Conservation (phyloP, 2,797 vertebrate species). For the Synaphobranchus kaupii region DNA sequence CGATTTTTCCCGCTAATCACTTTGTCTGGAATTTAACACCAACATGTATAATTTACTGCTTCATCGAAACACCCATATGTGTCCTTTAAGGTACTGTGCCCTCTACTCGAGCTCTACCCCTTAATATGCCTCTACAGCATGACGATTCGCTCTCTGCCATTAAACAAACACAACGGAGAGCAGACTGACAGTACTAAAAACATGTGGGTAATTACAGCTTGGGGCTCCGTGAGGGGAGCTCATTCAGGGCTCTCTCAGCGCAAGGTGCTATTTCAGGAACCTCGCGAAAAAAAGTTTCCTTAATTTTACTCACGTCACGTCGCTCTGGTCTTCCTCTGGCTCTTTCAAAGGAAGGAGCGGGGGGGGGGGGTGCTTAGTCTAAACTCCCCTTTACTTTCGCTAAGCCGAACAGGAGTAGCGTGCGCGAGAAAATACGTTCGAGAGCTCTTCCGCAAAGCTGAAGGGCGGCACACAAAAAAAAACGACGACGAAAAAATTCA, state of each 20-base stretch:
- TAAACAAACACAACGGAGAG: neutral
- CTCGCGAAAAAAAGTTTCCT: conserved; percentile 1
- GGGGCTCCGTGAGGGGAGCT: neutral
- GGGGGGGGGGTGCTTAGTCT: too few relatives aligned
- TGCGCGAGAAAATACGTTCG: neutral
- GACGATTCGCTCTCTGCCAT: neutral
- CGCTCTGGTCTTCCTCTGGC: neutral
- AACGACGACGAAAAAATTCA: neutral
- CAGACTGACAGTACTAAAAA: neutral
- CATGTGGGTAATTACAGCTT: neutral
- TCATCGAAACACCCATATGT: neutral
- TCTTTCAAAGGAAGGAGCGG: too few relatives aligned
- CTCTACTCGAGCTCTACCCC: too few relatives aligned
- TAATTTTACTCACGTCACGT: neutral
- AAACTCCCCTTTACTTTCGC: too few relatives aligned
- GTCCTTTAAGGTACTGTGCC: neutral
- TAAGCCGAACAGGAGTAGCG: too few relatives aligned
- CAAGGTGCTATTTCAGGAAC: conserved; percentile 66
- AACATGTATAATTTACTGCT: neutral
- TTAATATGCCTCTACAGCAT: neutral
- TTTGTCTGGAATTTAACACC: neutral
- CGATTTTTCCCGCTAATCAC: neutral
- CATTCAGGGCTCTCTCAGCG: conserved; percentile 46
- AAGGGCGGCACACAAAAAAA: neutral
- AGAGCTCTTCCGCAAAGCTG: neutral